These are phyloP conservation scores for Tryphoninae sp. DNA, from an alignment of 2,888 invertebrate species.

Conservation along the genomic window DNA sequence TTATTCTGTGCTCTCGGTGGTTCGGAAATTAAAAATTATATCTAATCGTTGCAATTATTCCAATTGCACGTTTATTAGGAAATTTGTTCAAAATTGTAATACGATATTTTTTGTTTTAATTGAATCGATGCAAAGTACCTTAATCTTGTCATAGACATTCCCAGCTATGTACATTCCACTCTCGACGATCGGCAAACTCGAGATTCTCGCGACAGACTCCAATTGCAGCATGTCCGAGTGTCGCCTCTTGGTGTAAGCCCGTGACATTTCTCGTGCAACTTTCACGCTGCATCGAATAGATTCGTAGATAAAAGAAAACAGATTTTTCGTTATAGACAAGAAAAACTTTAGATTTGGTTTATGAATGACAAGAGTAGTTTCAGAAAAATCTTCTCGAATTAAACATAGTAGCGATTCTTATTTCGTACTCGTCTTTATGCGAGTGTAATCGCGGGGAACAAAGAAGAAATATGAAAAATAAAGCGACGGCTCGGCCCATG, in stretches of 20 bases:
- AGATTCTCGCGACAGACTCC: conserved; percentile 89
- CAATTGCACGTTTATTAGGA: too few relatives aligned
- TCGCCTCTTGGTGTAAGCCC: conserved; percentile 67
- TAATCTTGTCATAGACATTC: conserved; percentile 88
- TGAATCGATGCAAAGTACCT: conserved; percentile 82
- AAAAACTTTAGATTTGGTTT: conserved; percentile 13
- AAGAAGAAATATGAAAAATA: conserved; percentile 3
- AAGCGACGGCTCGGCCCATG: conserved; percentile 3
- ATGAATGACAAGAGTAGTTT: background rate
- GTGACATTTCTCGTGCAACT: conserved; percentile 70
- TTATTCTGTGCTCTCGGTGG: too few relatives aligned
- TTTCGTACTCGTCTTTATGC: background rate
- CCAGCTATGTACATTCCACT: conserved; percentile 89
- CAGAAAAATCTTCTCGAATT: background rate
- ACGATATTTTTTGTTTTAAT: too few relatives aligned
- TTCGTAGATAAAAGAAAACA: background rate
- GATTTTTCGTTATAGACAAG: background rate
- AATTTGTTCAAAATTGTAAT: too few relatives aligned
- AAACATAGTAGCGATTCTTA: conserved; percentile 5
- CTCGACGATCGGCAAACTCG: conserved; percentile 92
- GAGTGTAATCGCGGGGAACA: background rate
- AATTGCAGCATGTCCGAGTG: conserved; percentile 83
- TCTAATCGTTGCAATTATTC: too few relatives aligned
- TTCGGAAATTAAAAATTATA: too few relatives aligned
- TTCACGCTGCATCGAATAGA: conserved; percentile 31